Evolutionary conservation across 92 coral and sea anemone species (phyloP).

Genomic region (Phymanthus crucifer): DNA sequence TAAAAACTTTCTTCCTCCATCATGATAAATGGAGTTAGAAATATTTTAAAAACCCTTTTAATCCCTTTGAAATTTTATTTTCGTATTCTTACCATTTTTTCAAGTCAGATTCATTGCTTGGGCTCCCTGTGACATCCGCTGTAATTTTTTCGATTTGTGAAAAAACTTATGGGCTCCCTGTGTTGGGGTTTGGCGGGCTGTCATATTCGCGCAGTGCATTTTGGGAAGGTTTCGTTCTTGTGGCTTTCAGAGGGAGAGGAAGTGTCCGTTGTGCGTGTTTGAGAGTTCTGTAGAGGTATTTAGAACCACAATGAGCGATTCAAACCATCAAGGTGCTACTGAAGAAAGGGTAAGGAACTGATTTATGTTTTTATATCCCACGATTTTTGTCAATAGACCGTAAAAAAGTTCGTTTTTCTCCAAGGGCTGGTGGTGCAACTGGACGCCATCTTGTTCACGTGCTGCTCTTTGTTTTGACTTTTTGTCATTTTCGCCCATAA

Average conservation of each 20-base stretch:
- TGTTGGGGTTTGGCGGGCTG: too few relatives aligned
- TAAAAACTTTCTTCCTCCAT: too few relatives aligned
- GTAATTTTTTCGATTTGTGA: too few relatives aligned
- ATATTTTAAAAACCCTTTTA: too few relatives aligned
- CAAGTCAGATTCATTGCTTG: too few relatives aligned
- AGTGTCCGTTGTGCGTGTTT: background rate
- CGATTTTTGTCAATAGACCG: background rate
- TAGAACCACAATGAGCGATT: constrained; percentile 10
- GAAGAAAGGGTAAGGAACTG: constrained; percentile 17
- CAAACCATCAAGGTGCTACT: constrained; percentile 17
- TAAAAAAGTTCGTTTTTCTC: background rate
- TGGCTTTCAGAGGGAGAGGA: background rate
- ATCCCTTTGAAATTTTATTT: too few relatives aligned
- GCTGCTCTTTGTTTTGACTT: constrained; percentile 12
- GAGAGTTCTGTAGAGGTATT: background rate
- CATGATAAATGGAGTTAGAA: too few relatives aligned
- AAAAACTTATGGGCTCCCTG: too few relatives aligned
- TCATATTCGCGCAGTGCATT: background rate
- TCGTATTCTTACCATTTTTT: too few relatives aligned
- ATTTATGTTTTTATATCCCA: background rate
- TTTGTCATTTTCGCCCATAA: background rate
- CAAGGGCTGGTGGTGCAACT: background rate
- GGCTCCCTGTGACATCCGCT: too few relatives aligned
- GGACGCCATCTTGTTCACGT: constrained; percentile 33
- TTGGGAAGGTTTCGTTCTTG: background rate